A percentile compares a stretch with the other conserved stretches of the same genome.
These are phyloP conservation scores for Podocnemis expansa DNA, from an alignment of 2,113 vertebrate species.

Conservation along the genomic window DNA sequence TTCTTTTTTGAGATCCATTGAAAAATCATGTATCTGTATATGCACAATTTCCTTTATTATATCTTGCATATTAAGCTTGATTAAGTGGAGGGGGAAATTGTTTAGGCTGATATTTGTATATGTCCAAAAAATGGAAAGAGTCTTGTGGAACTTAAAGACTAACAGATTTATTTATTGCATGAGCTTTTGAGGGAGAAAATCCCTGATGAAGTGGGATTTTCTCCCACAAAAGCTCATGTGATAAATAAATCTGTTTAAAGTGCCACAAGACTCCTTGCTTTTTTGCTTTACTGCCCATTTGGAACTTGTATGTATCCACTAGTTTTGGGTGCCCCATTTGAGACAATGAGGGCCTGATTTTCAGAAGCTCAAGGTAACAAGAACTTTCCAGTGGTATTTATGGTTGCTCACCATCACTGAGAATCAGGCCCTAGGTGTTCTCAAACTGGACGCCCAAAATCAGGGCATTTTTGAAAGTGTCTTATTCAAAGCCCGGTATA, in stretches of 20 bases:
- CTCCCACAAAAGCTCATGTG: too few relatives aligned
- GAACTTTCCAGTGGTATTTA: not conserved
- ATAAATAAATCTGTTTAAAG: too few relatives aligned
- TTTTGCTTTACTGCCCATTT: too few relatives aligned
- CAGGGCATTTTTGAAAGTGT: not conserved
- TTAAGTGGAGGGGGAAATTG: not conserved
- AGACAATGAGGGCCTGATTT: not conserved
- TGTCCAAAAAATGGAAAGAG: too few relatives aligned
- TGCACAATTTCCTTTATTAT: not conserved
- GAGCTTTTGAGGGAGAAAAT: too few relatives aligned
- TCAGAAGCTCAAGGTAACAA: not conserved
- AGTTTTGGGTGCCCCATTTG: not conserved
- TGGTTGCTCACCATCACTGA: not conserved
- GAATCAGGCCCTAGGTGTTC: not conserved
- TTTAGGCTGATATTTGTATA: too few relatives aligned
- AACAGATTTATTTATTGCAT: too few relatives aligned
- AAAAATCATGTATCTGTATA: not conserved
- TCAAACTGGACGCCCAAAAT: constrained; percentile 10
- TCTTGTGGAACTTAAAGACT: too few relatives aligned
- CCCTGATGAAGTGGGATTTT: too few relatives aligned
- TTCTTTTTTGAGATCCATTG: not conserved
- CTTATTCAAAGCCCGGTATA: not conserved
- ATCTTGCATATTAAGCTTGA: not conserved
- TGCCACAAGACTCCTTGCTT: too few relatives aligned
- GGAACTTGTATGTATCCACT: not conserved